phyloP scores from a whole-genome alignment of 2,113 vertebrate genomes.

The Alces alces region DNA sequence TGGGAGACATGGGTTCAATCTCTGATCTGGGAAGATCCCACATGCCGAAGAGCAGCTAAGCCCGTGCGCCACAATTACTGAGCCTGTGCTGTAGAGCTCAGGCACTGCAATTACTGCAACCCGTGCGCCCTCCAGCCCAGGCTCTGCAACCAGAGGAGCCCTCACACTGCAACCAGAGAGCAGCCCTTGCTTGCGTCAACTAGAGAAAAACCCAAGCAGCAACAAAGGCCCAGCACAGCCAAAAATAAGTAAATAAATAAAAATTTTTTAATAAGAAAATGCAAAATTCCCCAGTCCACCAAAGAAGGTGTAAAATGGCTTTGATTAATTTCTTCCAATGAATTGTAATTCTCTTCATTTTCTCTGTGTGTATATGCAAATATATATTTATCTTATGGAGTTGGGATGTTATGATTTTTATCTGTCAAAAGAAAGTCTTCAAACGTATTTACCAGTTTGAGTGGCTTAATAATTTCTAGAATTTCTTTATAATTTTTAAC shows the following conservation, averaged over 20 bases:
- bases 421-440: neutral
- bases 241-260: neutral
- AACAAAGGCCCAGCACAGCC: neutral
- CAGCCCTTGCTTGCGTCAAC: neutral
- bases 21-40: neutral
- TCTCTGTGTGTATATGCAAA: neutral
- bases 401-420: neutral
- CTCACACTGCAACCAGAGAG: neutral
- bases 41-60: neutral
- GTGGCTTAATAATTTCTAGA: slow-evolving; percentile 18
- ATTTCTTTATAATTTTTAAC: neutral
- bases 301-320: neutral
- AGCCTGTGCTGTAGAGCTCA: neutral
- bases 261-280: neutral
- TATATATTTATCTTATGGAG: neutral
- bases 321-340: neutral
- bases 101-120: neutral
- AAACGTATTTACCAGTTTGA: neutral
- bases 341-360: neutral
- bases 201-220: neutral
- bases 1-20: neutral
- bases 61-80: accelerated
- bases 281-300: neutral
- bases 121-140: accelerated
- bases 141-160: neutral